A percentile compares a stretch with the other conserved stretches of the same genome.
phyloP scores from a whole-genome alignment of 2,888 invertebrate genomes.

The Spilosoma lubricipeda region DNA sequence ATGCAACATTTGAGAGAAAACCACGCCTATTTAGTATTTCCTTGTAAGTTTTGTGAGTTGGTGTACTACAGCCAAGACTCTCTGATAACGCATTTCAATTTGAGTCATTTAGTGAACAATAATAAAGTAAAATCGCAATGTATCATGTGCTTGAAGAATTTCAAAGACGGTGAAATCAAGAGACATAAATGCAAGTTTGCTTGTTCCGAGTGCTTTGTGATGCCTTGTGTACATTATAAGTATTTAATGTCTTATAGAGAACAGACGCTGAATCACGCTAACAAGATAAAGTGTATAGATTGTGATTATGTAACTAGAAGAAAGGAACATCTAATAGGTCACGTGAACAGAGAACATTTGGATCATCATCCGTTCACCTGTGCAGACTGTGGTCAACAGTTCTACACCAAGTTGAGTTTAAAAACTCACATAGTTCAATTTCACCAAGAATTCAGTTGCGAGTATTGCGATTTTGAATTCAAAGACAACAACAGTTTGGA shows the following conservation, averaged over 20 bases:
- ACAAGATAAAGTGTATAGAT: constrained; percentile 61
- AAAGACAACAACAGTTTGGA: constrained; percentile 50
- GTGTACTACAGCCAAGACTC: constrained; percentile 60
- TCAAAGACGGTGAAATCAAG: constrained; percentile 52
- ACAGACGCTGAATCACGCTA: constrained; percentile 56
- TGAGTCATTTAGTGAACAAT: constrained; percentile 54
- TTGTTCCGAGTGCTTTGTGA: constrained; percentile 62
- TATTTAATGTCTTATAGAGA: constrained; percentile 65
- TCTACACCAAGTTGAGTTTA: constrained; percentile 65
- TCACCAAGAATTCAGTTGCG: constrained; percentile 61
- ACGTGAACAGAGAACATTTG: constrained; percentile 68
- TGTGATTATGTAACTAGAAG: constrained; percentile 66
- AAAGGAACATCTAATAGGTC: constrained; percentile 64
- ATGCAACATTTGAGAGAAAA: constrained; percentile 59
- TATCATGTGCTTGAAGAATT: constrained; percentile 60
- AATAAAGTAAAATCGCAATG: constrained; percentile 54
- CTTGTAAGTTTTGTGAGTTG: constrained; percentile 61
- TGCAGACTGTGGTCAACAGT: constrained; percentile 63
- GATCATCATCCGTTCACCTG: constrained; percentile 69
- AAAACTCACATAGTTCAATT: constrained; percentile 63
- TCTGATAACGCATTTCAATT: constrained; percentile 59
- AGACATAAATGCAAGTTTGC: constrained; percentile 65
- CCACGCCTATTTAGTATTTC: constrained; percentile 56
- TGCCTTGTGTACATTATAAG: constrained; percentile 65
- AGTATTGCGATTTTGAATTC: constrained; percentile 63